Conservation (phyloP, 2,797 vertebrate genomes). For the Phrynocephalus vlangalii region DNA sequence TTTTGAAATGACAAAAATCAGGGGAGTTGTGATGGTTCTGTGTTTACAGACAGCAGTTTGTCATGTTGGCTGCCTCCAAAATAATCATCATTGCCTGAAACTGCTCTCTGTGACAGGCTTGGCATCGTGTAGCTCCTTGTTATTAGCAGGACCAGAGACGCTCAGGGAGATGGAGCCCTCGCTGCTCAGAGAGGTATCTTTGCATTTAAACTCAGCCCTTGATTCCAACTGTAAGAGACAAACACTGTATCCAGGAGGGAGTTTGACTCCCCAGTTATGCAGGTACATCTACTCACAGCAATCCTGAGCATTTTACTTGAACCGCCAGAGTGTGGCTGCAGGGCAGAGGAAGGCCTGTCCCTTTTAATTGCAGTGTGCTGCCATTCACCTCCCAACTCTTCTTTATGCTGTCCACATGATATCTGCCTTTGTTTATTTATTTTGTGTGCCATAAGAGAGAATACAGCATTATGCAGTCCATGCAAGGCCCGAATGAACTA, state of each 20-base stretch:
- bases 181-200: slow-evolving; percentile 16
- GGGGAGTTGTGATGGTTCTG: background rate
- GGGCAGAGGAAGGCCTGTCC: background rate
- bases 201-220: slow-evolving; percentile 23
- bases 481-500: background rate
- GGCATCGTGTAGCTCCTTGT: slow-evolving; percentile 20
- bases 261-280: background rate
- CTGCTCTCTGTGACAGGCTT: slow-evolving; percentile 7
- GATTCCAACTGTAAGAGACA: slow-evolving; percentile 12
- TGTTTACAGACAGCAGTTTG: slow-evolving; percentile 36
- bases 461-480: too few species aligned
- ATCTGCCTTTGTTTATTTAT: too few species aligned
- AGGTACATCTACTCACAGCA: background rate
- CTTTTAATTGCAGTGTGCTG: background rate
- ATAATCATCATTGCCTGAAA: slow-evolving; percentile 38
- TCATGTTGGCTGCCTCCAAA: slow-evolving; percentile 33
- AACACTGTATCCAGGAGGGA: background rate
- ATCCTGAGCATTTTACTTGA: background rate
- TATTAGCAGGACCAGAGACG: slow-evolving; percentile 23
- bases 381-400: background rate
- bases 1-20: background rate
- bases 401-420: too few species aligned
- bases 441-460: too few species aligned
- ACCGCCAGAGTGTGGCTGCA: background rate
- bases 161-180: background rate